Percentiles rank a stretch among this genome's conserved stretches.
Evolutionary conservation across 2,797 vertebrate genomes (phyloP).

Genomic region (Melanogrammus aeglefinus): DNA sequence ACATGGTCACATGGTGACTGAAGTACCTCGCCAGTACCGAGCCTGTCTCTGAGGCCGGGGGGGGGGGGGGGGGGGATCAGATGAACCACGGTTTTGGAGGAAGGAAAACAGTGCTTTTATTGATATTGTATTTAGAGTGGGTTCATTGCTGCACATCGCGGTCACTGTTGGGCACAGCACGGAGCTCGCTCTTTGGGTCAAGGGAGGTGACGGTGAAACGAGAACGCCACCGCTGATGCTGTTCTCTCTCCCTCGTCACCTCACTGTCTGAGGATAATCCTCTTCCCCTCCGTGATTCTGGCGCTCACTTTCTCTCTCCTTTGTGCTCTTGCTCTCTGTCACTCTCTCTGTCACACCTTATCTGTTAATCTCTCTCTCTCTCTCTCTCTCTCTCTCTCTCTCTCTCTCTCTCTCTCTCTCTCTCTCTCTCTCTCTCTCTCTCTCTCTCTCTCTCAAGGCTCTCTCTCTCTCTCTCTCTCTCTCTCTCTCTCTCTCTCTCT

Average conservation of each 20-base stretch:
- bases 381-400: neutral
- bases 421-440: constrained; percentile 11
- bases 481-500: neutral
- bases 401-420: neutral
- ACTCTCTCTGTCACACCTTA: too few relatives aligned
- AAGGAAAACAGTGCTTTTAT: constrained; percentile 9
- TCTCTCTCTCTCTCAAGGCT: neutral
- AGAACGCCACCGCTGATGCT: neutral
- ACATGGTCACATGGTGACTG: neutral
- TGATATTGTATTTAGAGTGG: neutral
- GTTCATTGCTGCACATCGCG: neutral
- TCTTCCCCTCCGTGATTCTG: neutral
- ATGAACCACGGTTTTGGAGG: constrained; percentile 24
- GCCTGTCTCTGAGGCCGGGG: neutral
- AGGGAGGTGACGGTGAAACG: neutral
- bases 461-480: neutral
- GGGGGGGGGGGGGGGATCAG: neutral
- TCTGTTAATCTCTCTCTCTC: neutral
- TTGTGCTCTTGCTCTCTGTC: neutral
- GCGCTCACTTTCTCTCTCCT: neutral
- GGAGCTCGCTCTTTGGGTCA: neutral
- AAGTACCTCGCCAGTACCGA: neutral
- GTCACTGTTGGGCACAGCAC: neutral
- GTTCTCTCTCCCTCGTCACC: neutral
- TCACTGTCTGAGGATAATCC: neutral